These are phyloP conservation scores for Scartelaos histophorus DNA, from an alignment of 2,113 vertebrate genomes.

Conservation along the genomic window DNA sequence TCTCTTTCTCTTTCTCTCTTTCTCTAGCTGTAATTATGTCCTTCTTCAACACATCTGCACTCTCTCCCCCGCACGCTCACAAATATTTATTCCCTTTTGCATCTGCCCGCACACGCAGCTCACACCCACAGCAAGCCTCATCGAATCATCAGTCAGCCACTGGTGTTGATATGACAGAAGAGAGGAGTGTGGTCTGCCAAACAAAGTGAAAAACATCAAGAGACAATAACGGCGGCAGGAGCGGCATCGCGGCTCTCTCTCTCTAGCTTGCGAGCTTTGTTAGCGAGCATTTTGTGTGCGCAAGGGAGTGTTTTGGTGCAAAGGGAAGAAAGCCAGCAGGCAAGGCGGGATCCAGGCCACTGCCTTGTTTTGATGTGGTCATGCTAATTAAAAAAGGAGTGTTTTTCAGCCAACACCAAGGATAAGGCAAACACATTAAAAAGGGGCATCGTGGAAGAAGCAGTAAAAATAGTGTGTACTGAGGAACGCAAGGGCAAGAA, in stretches of 20 bases:
- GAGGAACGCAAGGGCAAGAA: background rate
- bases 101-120: conserved; percentile 43
- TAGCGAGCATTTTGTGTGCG: conserved; percentile 48
- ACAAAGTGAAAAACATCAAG: conserved; percentile 71
- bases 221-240: conserved; percentile 61
- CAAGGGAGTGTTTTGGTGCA: conserved; percentile 36
- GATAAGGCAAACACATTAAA: conserved; percentile 26
- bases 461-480: conserved; percentile 9
- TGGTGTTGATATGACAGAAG: conserved; percentile 53
- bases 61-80: conserved; percentile 14
- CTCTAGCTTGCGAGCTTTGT: conserved; percentile 51
- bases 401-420: conserved; percentile 51
- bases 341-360: conserved; percentile 68
- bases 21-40: conserved; percentile 61
- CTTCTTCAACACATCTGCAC: conserved; percentile 60
- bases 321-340: conserved; percentile 62
- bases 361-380: conserved; percentile 74
- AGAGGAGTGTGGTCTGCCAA: conserved; percentile 63
- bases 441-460: conserved; percentile 14
- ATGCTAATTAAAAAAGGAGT: conserved; percentile 64
- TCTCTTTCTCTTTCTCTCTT: conserved; percentile 19
- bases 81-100: conserved; percentile 43
- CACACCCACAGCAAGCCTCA: conserved; percentile 38
- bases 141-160: conserved; percentile 61
- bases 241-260: conserved; percentile 48